Conservation (phyloP, 2,797 vertebrate genomes). For the Myotis myotis region DNA sequence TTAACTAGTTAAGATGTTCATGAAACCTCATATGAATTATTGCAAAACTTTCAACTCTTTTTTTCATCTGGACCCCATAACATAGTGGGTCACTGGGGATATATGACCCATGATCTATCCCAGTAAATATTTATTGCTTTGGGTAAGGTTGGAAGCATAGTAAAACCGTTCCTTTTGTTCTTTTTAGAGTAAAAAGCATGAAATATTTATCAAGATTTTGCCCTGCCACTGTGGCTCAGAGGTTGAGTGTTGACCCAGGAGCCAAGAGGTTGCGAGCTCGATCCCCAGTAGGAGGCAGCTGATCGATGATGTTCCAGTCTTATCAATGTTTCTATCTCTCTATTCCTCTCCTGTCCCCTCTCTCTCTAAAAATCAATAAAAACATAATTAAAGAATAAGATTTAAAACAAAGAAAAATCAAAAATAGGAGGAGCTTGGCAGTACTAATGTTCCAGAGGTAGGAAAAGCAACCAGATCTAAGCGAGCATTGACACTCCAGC, state of each 20-base stretch:
- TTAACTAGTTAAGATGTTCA: neutral
- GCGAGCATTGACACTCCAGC: neutral
- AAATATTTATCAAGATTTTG: neutral
- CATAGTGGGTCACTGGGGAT: neutral
- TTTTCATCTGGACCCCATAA: neutral
- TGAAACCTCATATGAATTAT: neutral
- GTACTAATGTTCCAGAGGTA: neutral
- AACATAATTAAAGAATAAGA: no score
- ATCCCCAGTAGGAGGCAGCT: no score
- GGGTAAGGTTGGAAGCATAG: neutral
- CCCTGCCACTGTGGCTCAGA: no score
- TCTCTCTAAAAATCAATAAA: no score
- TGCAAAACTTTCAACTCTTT: neutral
- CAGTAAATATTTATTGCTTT: constrained; percentile 3
- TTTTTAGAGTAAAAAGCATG: neutral
- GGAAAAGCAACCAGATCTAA: neutral
- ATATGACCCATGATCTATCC: neutral
- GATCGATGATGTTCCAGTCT: no score
- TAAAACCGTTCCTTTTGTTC: neutral
- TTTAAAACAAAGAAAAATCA: neutral
- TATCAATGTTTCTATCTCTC: no score
- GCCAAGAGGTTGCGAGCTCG: no score
- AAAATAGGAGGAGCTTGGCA: neutral
- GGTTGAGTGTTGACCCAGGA: no score
- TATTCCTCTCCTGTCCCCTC: no score